Conservation (phyloP, 2,113 vertebrate genomes). For the Rhineura floridana region DNA sequence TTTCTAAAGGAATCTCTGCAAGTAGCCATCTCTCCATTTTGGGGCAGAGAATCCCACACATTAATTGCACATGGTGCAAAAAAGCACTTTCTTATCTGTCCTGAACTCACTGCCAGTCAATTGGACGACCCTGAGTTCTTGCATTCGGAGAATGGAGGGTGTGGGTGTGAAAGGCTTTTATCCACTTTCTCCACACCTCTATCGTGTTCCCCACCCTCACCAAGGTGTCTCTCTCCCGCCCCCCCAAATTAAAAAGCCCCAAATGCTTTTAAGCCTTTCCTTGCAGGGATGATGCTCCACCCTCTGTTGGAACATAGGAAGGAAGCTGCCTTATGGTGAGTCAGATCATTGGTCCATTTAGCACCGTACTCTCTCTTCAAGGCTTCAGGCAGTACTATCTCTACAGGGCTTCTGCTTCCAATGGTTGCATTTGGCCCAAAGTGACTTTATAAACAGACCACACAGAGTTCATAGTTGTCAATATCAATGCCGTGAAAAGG, state of each 20-base stretch:
- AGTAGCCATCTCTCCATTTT: neutral
- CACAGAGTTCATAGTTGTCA: neutral
- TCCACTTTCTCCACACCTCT: neutral
- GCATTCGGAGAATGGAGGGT: neutral
- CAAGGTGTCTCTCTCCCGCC: neutral
- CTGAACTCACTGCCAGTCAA: neutral
- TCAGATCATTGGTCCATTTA: too few species aligned
- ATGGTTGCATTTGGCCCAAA: neutral
- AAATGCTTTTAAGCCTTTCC: neutral
- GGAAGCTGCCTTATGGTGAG: too few species aligned
- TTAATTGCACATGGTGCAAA: neutral
- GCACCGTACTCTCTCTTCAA: too few species aligned
- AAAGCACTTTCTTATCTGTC: neutral
- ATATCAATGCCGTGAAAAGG: neutral
- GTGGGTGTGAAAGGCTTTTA: neutral
- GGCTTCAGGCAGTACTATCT: too few species aligned
- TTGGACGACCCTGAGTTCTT: neutral
- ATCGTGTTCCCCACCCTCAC: neutral
- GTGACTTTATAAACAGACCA: neutral
- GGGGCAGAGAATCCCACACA: neutral
- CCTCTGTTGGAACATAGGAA: too few species aligned
- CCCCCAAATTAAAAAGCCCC: neutral
- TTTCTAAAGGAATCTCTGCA: neutral
- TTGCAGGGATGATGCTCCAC: neutral
- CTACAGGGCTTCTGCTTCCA: too few species aligned